Base-by-base conservation (phyloP, 2,888 invertebrate genomes). In the Mactromeris polynyma region DNA sequence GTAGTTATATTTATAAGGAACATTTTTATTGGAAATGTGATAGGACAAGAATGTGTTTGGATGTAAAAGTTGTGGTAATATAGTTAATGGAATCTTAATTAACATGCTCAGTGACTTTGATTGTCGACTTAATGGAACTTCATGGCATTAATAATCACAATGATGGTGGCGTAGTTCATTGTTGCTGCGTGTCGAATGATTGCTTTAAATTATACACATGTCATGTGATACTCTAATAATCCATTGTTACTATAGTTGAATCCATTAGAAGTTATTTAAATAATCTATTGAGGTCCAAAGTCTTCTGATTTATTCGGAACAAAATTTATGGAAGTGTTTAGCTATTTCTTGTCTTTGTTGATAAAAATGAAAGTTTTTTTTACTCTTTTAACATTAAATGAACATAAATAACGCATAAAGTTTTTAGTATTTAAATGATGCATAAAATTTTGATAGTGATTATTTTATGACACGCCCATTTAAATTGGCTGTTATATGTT, bases 141-240 rank as follows among this genome's bases (percentile, higher is more conserved):
- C 21, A 58, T 33, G 36, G 36, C 33, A 73, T 17, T 73, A 33
- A 73, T 73, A 73, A 73, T 73, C 31, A 36, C 26, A 26, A 26
- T n/a, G 26, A 7, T 26, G 26, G 58, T 64, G 26, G 9, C 58
- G 26, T 46, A 26, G 58, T 64, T 64, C 58, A 64, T 64, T n/a
- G n/a, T n/a, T 26, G 26, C 58, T 26, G 9, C 26, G 9, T 26
- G n/a, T n/a, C 58, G 9, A 26, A 7, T 64, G n/a, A 64, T n/a
- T 26, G 58, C 58, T 64, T 64, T 21, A n/a, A 64, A 64, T 64
- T 64, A 64, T 64, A 64, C 58, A 64, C 58, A 26, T n/a, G 58
- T 64, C 58, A 64, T 64, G 58, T n/a, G 58, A 64, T 64, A 64
- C n/a, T 64, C 58, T 64, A 64, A 64, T 64, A 36, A 4, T 36